phyloP scores from a whole-genome alignment of 2,888 invertebrate species.

The Morpho helenor region DNA sequence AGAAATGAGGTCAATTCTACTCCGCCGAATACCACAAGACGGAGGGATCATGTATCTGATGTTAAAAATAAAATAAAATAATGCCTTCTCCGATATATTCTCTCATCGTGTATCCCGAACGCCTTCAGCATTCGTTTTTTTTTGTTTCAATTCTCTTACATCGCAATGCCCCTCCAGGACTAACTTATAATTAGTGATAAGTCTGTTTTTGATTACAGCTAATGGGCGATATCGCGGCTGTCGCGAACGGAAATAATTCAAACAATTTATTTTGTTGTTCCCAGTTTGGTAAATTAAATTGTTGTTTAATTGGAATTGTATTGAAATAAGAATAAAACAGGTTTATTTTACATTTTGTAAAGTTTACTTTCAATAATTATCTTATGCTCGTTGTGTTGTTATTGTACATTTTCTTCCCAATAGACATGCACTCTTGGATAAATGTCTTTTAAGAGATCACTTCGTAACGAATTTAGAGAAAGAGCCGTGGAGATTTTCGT shows the following conservation, averaged over 20 bases:
- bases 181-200: slow-evolving; percentile 59
- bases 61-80: no score
- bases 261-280: slow-evolving; percentile 18
- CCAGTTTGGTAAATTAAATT: slow-evolving; percentile 5
- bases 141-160: slow-evolving; percentile 64
- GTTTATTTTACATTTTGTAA: no score
- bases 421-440: no score
- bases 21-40: no score
- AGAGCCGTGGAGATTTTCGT: no score
- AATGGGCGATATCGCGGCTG: slow-evolving; percentile 45
- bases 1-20: no score
- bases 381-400: no score
- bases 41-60: no score
- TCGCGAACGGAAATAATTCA: slow-evolving; percentile 37
- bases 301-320: background rate
- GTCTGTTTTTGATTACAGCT: slow-evolving; percentile 59
- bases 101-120: slow-evolving; percentile 18
- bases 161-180: slow-evolving; percentile 41
- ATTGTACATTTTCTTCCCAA: no score
- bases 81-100: slow-evolving; percentile 18
- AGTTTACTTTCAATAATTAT: no score
- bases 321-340: background rate
- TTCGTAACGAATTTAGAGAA: no score
- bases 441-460: no score
- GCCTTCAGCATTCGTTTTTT: slow-evolving; percentile 37